Conservation (phyloP, 2,888 invertebrate species). For the Papilio demoleus region DNA sequence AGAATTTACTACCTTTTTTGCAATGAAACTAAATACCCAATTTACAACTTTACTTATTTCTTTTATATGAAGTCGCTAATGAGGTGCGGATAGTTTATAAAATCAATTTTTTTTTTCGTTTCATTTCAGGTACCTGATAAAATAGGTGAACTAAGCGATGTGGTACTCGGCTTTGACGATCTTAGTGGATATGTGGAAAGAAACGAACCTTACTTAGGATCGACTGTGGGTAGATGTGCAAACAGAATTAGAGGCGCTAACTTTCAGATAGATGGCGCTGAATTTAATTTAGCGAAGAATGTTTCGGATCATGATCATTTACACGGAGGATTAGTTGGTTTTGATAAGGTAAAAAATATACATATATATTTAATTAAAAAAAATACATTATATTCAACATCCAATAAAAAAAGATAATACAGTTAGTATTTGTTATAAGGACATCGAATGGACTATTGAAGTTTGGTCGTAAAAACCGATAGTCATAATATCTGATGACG, state of each 20-base stretch:
- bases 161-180: constrained; percentile 92
- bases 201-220: constrained; percentile 90
- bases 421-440: too few species aligned
- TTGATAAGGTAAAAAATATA: constrained; percentile 86
- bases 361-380: too few species aligned
- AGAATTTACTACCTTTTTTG: too few species aligned
- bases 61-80: too few species aligned
- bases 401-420: too few species aligned
- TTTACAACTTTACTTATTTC: too few species aligned
- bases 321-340: constrained; percentile 94
- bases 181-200: constrained; percentile 83
- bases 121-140: constrained; percentile 85
- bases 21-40: too few species aligned
- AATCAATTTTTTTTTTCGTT: neutral
- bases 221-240: constrained; percentile 93
- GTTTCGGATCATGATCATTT: constrained; percentile 86
- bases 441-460: too few species aligned
- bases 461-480: too few species aligned
- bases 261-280: constrained; percentile 79
- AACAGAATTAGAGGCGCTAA: constrained; percentile 91
- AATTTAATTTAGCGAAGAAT: constrained; percentile 88
- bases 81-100: too few species aligned
- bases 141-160: constrained; percentile 87
- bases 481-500: too few species aligned
- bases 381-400: too few species aligned